A percentile compares a stretch with the other conserved stretches of the same genome.
Conservation (phyloP, 2,888 invertebrate genomes). For the Amblyjoppa fuscipennis region DNA sequence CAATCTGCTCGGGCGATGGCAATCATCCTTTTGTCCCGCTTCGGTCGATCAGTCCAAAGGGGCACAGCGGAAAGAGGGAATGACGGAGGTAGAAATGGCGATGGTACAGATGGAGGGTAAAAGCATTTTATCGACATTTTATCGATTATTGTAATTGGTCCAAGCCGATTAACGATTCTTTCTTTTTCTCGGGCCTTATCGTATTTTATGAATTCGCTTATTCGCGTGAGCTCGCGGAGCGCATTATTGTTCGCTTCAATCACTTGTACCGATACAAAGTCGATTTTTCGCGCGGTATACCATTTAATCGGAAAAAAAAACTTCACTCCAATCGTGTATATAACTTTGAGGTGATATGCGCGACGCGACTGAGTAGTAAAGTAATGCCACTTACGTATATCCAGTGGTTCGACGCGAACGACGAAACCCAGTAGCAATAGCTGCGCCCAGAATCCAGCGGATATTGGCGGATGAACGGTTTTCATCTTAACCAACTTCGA, state of each 20-base stretch:
- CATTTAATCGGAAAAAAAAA: not conserved
- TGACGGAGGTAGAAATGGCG: slow-evolving; percentile 7
- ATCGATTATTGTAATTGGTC: slow-evolving; percentile 67
- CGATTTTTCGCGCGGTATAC: not conserved
- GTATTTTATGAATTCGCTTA: slow-evolving; percentile 55
- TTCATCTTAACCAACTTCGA: slow-evolving; percentile 81
- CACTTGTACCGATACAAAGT: slow-evolving; percentile 36
- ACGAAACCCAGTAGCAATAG: slow-evolving; percentile 77
- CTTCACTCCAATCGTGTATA: not conserved
- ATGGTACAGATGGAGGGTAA: slow-evolving; percentile 1
- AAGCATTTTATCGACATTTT: slow-evolving; percentile 54
- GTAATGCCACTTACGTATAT: slow-evolving; percentile 79
- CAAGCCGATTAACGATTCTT: slow-evolving; percentile 69
- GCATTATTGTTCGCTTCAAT: slow-evolving; percentile 48
- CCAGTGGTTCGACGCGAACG: slow-evolving; percentile 76
- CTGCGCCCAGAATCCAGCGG: slow-evolving; percentile 75
- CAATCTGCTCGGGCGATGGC: slow-evolving; percentile 57
- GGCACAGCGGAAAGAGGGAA: slow-evolving; percentile 22
- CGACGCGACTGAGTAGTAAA: slow-evolving; percentile 44
- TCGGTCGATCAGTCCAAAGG: slow-evolving; percentile 49
- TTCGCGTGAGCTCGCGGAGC: slow-evolving; percentile 47
- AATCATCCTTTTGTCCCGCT: slow-evolving; percentile 57
- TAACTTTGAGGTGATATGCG: slow-evolving; percentile 32
- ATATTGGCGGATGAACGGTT: slow-evolving; percentile 81
- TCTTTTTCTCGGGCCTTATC: slow-evolving; percentile 33